A percentile compares a stretch with the other conserved stretches of the same genome.
Evolutionary conservation across 2,113 vertebrate species (phyloP).

Genomic region (Seriola quinqueradiata): DNA sequence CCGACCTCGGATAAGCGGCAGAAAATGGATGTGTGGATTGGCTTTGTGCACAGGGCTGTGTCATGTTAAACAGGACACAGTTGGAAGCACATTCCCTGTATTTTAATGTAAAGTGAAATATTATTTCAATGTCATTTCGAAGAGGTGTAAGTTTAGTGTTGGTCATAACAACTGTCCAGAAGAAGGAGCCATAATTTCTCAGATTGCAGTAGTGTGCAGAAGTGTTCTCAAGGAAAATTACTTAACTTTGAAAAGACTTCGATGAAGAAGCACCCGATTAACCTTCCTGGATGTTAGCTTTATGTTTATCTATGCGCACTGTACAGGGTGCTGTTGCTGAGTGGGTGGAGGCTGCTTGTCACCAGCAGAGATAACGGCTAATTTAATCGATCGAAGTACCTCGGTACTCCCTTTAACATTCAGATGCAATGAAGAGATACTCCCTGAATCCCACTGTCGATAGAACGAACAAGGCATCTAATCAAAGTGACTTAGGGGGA

Average conservation of each 20-base stretch:
- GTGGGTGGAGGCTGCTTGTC: background rate
- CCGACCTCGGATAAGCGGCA: too few species aligned
- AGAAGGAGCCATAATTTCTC: too few species aligned
- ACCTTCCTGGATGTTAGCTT: background rate
- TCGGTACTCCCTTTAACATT: constrained; percentile 16
- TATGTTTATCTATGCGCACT: background rate
- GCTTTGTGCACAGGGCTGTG: too few species aligned
- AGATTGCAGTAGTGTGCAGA: too few species aligned
- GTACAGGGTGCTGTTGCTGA: background rate
- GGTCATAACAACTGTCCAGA: too few species aligned
- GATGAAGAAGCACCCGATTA: background rate
- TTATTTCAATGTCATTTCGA: too few species aligned
- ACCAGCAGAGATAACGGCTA: constrained; percentile 33
- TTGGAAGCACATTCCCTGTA: too few species aligned
- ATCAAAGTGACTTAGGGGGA: constrained; percentile 49
- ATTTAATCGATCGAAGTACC: constrained; percentile 48
- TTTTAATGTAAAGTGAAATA: too few species aligned
- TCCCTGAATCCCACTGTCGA: constrained; percentile 2
- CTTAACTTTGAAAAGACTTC: background rate
- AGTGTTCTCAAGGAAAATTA: too few species aligned
- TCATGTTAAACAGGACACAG: too few species aligned
- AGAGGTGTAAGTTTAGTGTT: too few species aligned
- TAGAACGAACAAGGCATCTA: constrained; percentile 26
- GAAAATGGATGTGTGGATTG: too few species aligned
- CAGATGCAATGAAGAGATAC: constrained; percentile 42